Evolutionary conservation across 2,113 vertebrate genomes (phyloP).

Genomic region (Sinocyclocheilus grahami): DNA sequence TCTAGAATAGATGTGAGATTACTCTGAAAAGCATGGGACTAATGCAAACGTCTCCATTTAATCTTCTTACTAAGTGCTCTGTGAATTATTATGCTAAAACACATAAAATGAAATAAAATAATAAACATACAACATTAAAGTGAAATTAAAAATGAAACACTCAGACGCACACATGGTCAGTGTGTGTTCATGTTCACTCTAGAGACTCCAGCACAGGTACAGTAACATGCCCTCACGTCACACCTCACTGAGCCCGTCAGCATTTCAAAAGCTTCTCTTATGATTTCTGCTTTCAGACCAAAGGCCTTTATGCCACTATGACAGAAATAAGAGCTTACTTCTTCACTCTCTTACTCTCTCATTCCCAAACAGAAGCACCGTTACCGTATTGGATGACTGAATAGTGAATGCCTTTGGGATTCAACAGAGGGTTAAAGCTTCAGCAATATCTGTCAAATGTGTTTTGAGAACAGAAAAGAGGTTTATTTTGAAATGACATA

Average conservation of each 20-base stretch:
- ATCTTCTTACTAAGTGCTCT: too few relatives aligned
- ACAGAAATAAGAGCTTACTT: slow-evolving; percentile 14
- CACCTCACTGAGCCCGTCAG: slow-evolving; percentile 32
- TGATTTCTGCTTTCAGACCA: background rate
- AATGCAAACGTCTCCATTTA: too few relatives aligned
- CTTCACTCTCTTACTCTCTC: background rate
- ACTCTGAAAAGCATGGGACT: too few relatives aligned
- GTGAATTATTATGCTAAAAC: too few relatives aligned
- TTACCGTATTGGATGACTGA: background rate
- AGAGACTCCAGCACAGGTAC: slow-evolving; percentile 1
- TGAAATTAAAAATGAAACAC: too few relatives aligned
- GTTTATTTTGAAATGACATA: too few relatives aligned
- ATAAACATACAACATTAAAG: too few relatives aligned
- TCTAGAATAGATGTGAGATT: too few relatives aligned
- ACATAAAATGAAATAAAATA: too few relatives aligned
- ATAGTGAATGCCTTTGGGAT: background rate
- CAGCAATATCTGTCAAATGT: background rate
- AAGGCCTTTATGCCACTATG: background rate
- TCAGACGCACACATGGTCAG: background rate
- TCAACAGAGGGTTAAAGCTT: background rate
- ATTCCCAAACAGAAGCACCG: background rate
- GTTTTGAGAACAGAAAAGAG: background rate
- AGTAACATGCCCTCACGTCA: background rate
- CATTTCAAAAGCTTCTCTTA: slow-evolving; percentile 44
- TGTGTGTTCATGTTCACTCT: slow-evolving; percentile 20